Evolutionary conservation across 1,140 invertebrate genomes (phyloP).

Genomic region (Megalopta genalis): DNA sequence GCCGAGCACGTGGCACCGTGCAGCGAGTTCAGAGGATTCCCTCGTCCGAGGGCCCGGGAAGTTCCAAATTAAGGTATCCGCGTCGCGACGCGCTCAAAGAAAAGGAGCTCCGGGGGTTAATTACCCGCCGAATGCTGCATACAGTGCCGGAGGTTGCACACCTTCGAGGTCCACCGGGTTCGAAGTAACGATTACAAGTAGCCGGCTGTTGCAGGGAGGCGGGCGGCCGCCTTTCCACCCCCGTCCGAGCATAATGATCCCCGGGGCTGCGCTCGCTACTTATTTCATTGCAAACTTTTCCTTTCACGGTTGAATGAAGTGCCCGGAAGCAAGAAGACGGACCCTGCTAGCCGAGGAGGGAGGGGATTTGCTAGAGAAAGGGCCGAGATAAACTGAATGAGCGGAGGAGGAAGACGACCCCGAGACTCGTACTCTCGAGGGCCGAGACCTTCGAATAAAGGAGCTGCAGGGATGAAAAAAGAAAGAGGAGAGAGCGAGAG

Average conservation of each 20-base stretch:
- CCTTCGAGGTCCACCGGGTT: slow-evolving; percentile 19
- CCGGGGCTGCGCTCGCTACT: slow-evolving; percentile 54
- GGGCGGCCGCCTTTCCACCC: neutral
- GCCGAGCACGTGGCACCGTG: too few relatives aligned
- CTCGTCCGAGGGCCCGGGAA: neutral
- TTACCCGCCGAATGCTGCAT: slow-evolving; percentile 12
- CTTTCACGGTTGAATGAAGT: slow-evolving; percentile 60
- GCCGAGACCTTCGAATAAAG: slow-evolving; percentile 59
- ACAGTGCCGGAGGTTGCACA: slow-evolving; percentile 9
- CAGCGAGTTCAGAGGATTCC: neutral
- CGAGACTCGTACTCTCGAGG: slow-evolving; percentile 43
- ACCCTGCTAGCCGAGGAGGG: neutral
- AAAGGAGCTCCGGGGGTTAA: slow-evolving; percentile 29
- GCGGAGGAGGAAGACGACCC: slow-evolving; percentile 34
- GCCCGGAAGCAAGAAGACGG: slow-evolving; percentile 53
- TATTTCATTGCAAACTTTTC: slow-evolving; percentile 63
- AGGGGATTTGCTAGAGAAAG: slow-evolving; percentile 12
- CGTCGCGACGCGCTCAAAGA: neutral
- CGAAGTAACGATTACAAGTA: slow-evolving; percentile 38
- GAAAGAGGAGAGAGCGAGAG: neutral
- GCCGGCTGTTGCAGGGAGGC: neutral
- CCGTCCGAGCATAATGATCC: slow-evolving; percentile 56
- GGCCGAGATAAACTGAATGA: slow-evolving; percentile 46
- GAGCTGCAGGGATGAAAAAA: slow-evolving; percentile 23
- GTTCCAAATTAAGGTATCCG: neutral